Evolutionary conservation across 2,113 vertebrate species (phyloP), one percentile per base, ranked within the genome.

Genomic region (Pseudopipra pipra): DNA sequence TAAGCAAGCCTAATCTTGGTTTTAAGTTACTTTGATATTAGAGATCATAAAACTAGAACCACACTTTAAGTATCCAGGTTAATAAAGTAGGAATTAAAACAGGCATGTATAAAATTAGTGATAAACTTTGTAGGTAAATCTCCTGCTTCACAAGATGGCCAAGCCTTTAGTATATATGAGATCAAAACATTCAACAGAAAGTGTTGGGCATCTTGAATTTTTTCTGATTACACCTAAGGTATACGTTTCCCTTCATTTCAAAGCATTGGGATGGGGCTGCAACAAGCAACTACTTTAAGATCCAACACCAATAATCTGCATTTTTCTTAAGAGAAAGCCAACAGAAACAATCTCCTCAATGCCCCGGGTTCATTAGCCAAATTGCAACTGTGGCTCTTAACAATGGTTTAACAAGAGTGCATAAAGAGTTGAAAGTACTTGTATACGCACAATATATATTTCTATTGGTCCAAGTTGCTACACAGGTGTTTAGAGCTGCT

Each of bases 11-110:
- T 90, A 74, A 81, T 91, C 87, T 85, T 87, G 74, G 91, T 91
- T 91, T 89, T 71, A 84, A 94, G 37, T 63, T 87, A 81, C 68
- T 87, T 71, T 63, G 51, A 66, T 93, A 77, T 94, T 87, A 87
- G 31, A 84, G 51, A 84, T 63, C 73, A 78, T 79, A 95, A 81
- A 96, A 85, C 28, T 25, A 85, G 63, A 76, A 39, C 28, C 22
- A 16, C 31, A 35, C 33, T 80, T 72, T 41, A 82, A 63, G 74
- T 58, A 59, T 17, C 17, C 3, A 2, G 12, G 12, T 66, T 85
- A 88, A 76, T 2, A 77, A 35, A 85, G 52, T 7, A 51, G 70
- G 56, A 85, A 87, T 68, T 90, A 83, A 87, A 93, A 28, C 6
- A 68, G 59, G 30, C 21, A 81, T 27, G 80, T 8, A 62, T 55